Evolutionary conservation across 1,140 invertebrate species (phyloP).

Genomic region (Rhagoletis pomonella): DNA sequence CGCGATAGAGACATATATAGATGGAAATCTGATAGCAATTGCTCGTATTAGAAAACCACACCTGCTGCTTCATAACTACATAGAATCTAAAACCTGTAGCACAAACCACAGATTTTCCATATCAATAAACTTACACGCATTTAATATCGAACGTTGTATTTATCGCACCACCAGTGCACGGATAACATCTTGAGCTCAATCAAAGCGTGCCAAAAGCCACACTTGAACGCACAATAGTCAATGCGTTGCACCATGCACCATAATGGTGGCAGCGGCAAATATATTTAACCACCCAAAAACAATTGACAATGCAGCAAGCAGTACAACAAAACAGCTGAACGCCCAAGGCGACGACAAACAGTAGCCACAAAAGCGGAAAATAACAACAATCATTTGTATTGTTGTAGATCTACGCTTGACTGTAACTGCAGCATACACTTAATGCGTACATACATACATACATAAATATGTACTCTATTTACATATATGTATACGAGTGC

Average conservation of each 20-base stretch:
- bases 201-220: slow-evolving; percentile 33
- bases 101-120: too few species aligned
- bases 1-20: too few species aligned
- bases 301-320: not conserved
- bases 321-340: not conserved
- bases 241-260: not conserved
- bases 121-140: not conserved
- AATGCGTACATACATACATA: not conserved
- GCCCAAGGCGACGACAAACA: not conserved
- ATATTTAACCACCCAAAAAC: not conserved
- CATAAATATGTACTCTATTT: not conserved
- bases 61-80: too few species aligned
- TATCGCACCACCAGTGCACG: not conserved
- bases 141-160: too few species aligned
- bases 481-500: not conserved
- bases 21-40: too few species aligned
- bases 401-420: slow-evolving; percentile 5
- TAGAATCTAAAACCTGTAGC: too few species aligned
- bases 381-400: slow-evolving; percentile 14
- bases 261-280: not conserved
- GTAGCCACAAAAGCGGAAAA: slow-evolving; percentile 11
- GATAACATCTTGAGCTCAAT: slow-evolving; percentile 19
- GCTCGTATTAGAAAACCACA: too few species aligned
- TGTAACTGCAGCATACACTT: not conserved
- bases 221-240: not conserved